Evolutionary conservation across 2,888 invertebrate genomes (phyloP).

Genomic region (Scaeva pyrastri): DNA sequence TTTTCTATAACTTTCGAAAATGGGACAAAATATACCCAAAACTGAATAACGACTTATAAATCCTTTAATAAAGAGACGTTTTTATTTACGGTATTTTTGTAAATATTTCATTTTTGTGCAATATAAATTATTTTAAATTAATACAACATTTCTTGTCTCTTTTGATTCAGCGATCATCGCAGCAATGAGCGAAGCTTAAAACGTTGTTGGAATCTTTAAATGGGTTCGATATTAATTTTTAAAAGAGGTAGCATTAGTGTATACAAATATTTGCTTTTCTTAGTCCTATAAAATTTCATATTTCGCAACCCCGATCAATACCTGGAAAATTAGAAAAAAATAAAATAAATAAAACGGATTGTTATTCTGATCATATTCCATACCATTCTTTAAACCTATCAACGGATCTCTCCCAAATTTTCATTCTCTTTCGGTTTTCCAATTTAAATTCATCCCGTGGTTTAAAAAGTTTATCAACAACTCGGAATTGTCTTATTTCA

Average conservation of each 20-base stretch:
- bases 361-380: conserved; percentile 34
- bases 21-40: too few relatives aligned
- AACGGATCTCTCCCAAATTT: conserved; percentile 80
- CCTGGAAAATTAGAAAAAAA: conserved; percentile 17
- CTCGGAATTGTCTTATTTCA: conserved; percentile 87
- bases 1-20: too few relatives aligned
- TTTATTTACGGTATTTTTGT: too few relatives aligned
- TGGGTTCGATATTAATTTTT: too few relatives aligned
- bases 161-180: too few relatives aligned
- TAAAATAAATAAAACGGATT: background rate
- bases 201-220: too few relatives aligned
- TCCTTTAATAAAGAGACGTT: too few relatives aligned
- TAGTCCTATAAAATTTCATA: background rate
- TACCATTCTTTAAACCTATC: conserved; percentile 83
- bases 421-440: conserved; percentile 78
- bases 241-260: conserved; percentile 21
- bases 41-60: too few relatives aligned
- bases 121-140: too few relatives aligned
- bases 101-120: too few relatives aligned
- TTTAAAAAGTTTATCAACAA: conserved; percentile 87
- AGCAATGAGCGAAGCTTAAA: too few relatives aligned
- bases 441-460: conserved; percentile 82
- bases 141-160: too few relatives aligned
- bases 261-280: background rate
- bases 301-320: conserved; percentile 16